Conservation (phyloP, 2,113 vertebrate genomes). For the Sisor rabdophorus region DNA sequence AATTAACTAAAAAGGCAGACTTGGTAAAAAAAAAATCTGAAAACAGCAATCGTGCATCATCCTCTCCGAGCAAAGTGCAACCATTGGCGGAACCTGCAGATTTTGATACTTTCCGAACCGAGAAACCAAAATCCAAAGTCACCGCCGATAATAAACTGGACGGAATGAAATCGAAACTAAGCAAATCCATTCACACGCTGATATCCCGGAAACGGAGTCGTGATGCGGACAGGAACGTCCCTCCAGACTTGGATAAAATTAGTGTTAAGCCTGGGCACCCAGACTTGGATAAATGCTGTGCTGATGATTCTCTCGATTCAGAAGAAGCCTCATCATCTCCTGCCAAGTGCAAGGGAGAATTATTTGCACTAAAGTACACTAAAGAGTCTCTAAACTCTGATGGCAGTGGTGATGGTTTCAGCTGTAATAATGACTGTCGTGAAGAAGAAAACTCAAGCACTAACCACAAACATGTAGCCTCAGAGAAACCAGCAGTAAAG, state of each 20-base stretch:
- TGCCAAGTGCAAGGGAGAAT: slow-evolving; percentile 41
- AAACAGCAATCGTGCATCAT: neutral
- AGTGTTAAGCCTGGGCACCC: slow-evolving; percentile 67
- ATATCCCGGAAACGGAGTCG: slow-evolving; percentile 75
- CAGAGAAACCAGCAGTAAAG: slow-evolving; percentile 44
- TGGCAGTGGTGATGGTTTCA: neutral
- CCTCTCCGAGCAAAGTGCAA: neutral
- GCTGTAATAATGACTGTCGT: neutral
- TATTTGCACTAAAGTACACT: slow-evolving; percentile 63
- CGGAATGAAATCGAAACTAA: slow-evolving; percentile 78
- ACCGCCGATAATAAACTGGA: slow-evolving; percentile 56
- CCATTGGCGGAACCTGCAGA: slow-evolving; percentile 52
- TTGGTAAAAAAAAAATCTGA: slow-evolving; percentile 68
- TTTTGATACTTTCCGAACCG: slow-evolving; percentile 78
- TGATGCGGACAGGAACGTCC: slow-evolving; percentile 61
- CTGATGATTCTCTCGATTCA: slow-evolving; percentile 61
- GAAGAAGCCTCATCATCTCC: slow-evolving; percentile 5
- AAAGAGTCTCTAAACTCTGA: slow-evolving; percentile 13
- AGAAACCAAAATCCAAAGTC: slow-evolving; percentile 79
- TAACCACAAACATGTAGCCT: neutral
- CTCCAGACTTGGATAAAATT: slow-evolving; percentile 69
- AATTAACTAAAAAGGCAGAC: slow-evolving; percentile 63
- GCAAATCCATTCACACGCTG: slow-evolving; percentile 78
- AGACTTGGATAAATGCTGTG: slow-evolving; percentile 52
- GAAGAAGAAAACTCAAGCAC: slow-evolving; percentile 8